Evolutionary conservation across 1,140 invertebrate species (phyloP).

Genomic region (Bombus vancouverensis): DNA sequence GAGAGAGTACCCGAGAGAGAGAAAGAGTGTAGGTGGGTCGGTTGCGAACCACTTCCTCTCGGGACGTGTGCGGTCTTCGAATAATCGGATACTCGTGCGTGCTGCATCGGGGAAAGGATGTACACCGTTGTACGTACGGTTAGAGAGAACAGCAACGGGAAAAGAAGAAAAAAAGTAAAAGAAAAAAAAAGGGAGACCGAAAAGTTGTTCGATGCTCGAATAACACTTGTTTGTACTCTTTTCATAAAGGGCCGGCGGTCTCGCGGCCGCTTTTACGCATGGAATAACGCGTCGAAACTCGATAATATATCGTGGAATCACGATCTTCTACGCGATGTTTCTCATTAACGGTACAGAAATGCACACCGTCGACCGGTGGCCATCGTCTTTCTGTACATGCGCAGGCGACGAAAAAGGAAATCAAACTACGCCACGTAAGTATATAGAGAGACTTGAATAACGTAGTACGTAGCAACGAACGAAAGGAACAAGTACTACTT

Average conservation of each 20-base stretch:
- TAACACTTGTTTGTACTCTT: constrained; percentile 59
- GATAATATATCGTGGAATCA: constrained; percentile 21
- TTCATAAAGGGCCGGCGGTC: constrained; percentile 13
- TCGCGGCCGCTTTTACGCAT: constrained; percentile 37
- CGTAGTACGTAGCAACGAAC: too few relatives aligned
- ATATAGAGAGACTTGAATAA: background rate
- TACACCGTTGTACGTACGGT: constrained; percentile 52
- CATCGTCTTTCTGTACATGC: background rate
- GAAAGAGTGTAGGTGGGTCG: constrained; percentile 56
- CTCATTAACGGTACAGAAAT: constrained; percentile 30
- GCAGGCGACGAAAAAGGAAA: constrained; percentile 12
- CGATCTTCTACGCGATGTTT: background rate
- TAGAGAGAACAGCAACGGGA: constrained; percentile 2
- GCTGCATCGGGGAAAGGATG: constrained; percentile 60
- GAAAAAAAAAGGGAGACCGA: background rate
- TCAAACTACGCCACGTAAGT: background rate
- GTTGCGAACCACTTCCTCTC: constrained; percentile 74
- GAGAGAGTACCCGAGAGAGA: background rate
- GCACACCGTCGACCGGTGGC: background rate
- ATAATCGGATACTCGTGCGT: constrained; percentile 76
- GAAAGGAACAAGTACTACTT: background rate
- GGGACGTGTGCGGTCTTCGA: constrained; percentile 73
- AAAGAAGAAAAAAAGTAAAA: background rate
- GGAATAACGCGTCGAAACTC: constrained; percentile 42
- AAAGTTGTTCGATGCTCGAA: constrained; percentile 56